Base-by-base conservation (phyloP, 1,140 invertebrate genomes). In the Leptinotarsa texana region DNA sequence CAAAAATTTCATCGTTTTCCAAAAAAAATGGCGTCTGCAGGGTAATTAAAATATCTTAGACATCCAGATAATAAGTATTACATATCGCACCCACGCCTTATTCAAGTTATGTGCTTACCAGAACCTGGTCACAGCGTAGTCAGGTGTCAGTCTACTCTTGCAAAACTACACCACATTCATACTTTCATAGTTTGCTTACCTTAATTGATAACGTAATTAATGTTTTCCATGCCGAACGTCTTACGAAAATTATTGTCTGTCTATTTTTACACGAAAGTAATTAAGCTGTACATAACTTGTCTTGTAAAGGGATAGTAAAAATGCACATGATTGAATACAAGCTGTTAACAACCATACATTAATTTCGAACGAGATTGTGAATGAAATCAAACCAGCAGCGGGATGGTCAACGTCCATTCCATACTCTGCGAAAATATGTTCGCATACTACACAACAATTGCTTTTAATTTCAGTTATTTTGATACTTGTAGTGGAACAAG, bases 161-260 rank as follows among this genome's bases (percentile, higher is more conserved):
- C 63, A 27, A 65, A 65, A 24, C 24, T 21, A 21, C 15, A 57
- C 6, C 15, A 57, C 51, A 57, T n/a, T 57, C 15, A 65, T 65
- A 65, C 18, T 65, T 65, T 65, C 63, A 65, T 21, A 21, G 21
- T 65, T 65, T 65, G 21, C 13, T 65, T 65, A 65, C 21, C 63
- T 65, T 65, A 65, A 65, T 65, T 65, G 63, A 65, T 65, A 65
- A 65, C 15, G 63, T 65, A 65, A 65, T 65, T 65, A 65, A 22
- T 65, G 63, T 65, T n/a, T 65, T 65, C 63, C 63, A 65, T 65
- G 63, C 21, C 15, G 63, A n/a, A 27, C 63, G 63, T 65, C 63
- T 24, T 27, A 22, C 24, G 21, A 27, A 65, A 65, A 27, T 65
- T 65, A 65, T 65, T 27, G 63, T 65, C 18, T 65, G 11, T 22